These are phyloP conservation scores for Ceraclea dissimilis DNA, from an alignment of 2,888 invertebrate species.

Conservation along the genomic window DNA sequence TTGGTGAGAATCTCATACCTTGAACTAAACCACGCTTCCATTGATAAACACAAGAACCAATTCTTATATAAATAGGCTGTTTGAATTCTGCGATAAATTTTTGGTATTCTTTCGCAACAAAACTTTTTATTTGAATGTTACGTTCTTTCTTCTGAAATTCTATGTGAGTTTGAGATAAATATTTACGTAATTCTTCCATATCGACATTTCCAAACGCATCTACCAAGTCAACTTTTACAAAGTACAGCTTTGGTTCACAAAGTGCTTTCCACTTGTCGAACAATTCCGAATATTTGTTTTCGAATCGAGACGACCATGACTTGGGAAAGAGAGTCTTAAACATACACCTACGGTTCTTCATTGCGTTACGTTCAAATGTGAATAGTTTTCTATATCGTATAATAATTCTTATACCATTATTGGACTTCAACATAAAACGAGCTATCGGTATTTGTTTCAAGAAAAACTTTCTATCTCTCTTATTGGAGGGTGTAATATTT, in stretches of 20 bases:
- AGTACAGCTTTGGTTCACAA: conserved; percentile 40
- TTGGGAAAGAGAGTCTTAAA: conserved; percentile 18
- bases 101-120: conserved; percentile 35
- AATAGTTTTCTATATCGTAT: conserved; percentile 21
- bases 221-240: conserved; percentile 42
- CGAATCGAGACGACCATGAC: conserved; percentile 6
- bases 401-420: conserved; percentile 19
- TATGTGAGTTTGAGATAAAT: conserved; percentile 34
- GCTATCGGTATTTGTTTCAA: conserved; percentile 31
- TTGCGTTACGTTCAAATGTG: conserved; percentile 11
- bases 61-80: conserved; percentile 39
- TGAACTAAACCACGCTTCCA: conserved; percentile 45
- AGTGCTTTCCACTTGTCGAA: conserved; percentile 34
- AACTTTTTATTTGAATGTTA: conserved; percentile 33
- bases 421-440: conserved; percentile 20
- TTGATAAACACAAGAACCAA: conserved; percentile 42
- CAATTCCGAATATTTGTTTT: conserved; percentile 26
- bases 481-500: not conserved
- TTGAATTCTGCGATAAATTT: conserved; percentile 37
- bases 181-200: conserved; percentile 34
- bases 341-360: conserved; percentile 13
- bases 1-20: conserved; percentile 46
- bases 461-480: conserved; percentile 31
- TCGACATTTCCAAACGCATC: conserved; percentile 47
- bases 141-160: conserved; percentile 33